Evolutionary conservation across 2,797 vertebrate species (phyloP).

Genomic region (Sus cebifrons): DNA sequence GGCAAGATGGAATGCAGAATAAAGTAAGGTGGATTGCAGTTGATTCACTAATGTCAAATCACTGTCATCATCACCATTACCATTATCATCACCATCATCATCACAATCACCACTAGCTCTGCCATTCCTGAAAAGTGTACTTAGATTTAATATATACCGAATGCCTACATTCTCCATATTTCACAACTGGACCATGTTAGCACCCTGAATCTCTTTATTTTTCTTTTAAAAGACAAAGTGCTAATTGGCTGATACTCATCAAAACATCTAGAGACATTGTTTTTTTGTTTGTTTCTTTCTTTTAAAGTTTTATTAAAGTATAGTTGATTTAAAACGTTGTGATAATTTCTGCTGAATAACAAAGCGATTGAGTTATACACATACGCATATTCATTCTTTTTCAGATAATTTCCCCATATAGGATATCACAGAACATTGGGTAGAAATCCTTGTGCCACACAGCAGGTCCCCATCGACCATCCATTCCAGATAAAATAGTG

Average conservation of each 20-base stretch:
- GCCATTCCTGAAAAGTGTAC: neutral
- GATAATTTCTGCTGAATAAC: too few relatives aligned
- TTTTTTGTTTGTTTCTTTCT: neutral
- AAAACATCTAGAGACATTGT: neutral
- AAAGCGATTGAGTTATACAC: too few relatives aligned
- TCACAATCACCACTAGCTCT: neutral
- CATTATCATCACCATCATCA: neutral
- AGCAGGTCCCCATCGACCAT: too few relatives aligned
- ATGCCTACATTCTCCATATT: neutral
- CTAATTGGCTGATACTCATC: neutral
- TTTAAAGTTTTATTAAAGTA: too few relatives aligned
- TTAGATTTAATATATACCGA: neutral
- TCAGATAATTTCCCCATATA: too few relatives aligned
- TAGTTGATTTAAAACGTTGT: too few relatives aligned
- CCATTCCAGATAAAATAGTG: too few relatives aligned
- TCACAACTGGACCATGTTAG: neutral
- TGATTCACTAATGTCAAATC: neutral
- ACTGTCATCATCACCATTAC: neutral
- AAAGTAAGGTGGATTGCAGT: fast-evolving
- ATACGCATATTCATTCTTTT: too few relatives aligned
- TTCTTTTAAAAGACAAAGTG: neutral
- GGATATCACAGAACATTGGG: too few relatives aligned
- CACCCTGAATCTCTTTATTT: neutral
- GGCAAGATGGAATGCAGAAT: fast-evolving
- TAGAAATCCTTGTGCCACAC: too few relatives aligned